These are phyloP conservation scores for Arnoldichthys spilopterus DNA, from an alignment of 2,797 vertebrate genomes.

Conservation along the genomic window DNA sequence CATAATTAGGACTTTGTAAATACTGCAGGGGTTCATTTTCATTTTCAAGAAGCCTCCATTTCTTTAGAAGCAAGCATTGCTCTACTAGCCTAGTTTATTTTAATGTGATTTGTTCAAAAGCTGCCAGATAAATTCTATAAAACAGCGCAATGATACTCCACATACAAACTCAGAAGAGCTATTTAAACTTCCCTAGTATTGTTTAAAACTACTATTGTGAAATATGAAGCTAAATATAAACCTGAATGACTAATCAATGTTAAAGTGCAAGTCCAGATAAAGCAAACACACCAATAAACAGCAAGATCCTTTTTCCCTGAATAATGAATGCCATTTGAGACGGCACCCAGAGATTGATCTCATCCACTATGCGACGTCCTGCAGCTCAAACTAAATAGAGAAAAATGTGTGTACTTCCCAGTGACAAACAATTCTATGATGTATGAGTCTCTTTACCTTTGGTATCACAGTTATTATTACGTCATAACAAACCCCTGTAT, in stretches of 20 bases:
- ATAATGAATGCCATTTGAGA: not conserved
- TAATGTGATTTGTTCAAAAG: not conserved
- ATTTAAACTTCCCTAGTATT: not conserved
- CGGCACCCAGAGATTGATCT: not conserved
- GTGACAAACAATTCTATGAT: not conserved
- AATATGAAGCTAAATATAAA: not conserved
- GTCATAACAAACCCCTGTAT: not conserved
- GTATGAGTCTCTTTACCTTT: not conserved
- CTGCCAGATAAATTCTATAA: not conserved
- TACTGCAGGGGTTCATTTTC: not conserved
- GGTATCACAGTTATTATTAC: not conserved
- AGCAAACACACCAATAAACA: no score
- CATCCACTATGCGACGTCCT: not conserved
- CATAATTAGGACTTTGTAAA: not conserved
- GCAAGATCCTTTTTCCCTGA: not conserved
- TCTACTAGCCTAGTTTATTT: not conserved
- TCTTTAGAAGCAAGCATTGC: not conserved
- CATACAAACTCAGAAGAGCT: not conserved
- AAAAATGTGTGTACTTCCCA: not conserved
- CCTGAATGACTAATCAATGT: not conserved
- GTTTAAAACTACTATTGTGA: not conserved
- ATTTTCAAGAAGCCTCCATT: not conserved
- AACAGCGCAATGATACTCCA: not conserved
- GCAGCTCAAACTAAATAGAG: not conserved
- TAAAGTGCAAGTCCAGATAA: not conserved